Base-by-base conservation (phyloP, 1,140 invertebrate species). In the Augochlora pura region DNA sequence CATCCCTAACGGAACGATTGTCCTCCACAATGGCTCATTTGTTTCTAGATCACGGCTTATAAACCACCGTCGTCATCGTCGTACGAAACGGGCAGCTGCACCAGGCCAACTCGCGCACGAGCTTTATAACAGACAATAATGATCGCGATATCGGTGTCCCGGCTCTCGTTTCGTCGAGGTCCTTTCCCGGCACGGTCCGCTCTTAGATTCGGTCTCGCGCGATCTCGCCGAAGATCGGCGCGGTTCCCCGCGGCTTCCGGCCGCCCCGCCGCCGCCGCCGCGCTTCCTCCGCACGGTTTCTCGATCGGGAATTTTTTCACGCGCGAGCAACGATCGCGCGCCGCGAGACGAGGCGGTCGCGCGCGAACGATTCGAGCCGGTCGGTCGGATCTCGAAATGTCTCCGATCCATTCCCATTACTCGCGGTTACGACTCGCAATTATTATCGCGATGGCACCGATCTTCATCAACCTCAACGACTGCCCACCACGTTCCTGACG, bases 51-150 rank as follows among this genome's bases (percentile, higher is more conserved):
- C 88, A 88, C 85, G 86, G 88, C 83, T 90, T 86, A 86, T 86
- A 88, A 83, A 86, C 80, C 77, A 87, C 75, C 75, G 81, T 86
- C 65, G 77, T 83, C 71, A 64, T 78, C 72, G 57, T 60, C 65
- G 80, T 72, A 81, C 64, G 68, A 85, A 86, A 52, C 79, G 81
- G 81, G 86, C 90, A 91, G 89, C 90, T 90, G 89, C 89, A 87
- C 84, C 86, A 80, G 85, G 83, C 81, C 90, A 88, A 76, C 80
- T 85, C 65, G 65, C 77, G 87, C 84, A n/a, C n/a, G n/a, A 83
- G 66, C 84, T 87, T 88, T 86, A 87, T 89, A 88, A 90, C 89
- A 87, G 89, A 88, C 88, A 90, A 90, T 90, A 91, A 90, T 83
- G 82, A 91, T 90, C 88, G 75, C 80, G 83, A 89, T 90, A 85